Base-by-base conservation (phyloP, 2,888 invertebrate species). In the Drosophila koepferae region DNA sequence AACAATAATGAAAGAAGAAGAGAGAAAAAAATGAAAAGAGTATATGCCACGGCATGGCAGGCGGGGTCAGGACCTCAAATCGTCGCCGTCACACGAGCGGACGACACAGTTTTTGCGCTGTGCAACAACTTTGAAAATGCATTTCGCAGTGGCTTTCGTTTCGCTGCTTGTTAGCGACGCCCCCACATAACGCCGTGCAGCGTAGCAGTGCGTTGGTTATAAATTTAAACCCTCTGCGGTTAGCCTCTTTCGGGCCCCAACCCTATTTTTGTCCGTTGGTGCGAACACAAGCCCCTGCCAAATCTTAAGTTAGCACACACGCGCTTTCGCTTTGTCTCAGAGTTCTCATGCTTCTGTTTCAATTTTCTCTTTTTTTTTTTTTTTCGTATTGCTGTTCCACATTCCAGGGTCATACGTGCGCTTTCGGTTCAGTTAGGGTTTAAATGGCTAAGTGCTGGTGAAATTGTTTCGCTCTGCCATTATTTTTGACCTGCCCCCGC, bases 371-470 rank as follows among this genome's bases (percentile, higher is more conserved):
- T 4, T 34, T 34, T n/a, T 7, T 14, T 12, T 51, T 18, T 12
- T 51, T 20, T 36, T n/a, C 16, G 12, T 3, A 0, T 23, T 48
- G 38, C 58, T 67, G 43, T 41, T 63, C 49, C 56, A 46, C 28
- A 56, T 23, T 58, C 55, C 54, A 60, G 74, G 90, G 90, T 90
- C 90, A 90, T 82, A 88, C 83, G 88, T 88, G 87, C 69, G 62
- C 87, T 67, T 69, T 84, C 72, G 80, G 84, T 85, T 85, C 85
- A 89, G 84, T 77, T 77, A 61, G 81, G 87, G 85, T 86, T 88
- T 89, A 86, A 86, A 90, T 74, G 86, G 86, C 81, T 77, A 86
- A 90, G 89, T 86, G 90, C 83, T 81, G 79, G 72, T 73, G 72
- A 90, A 86, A 86, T 90, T 86, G 86, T 90, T 89, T 86, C 85